phyloP scores from a whole-genome alignment of 2,888 invertebrate genomes.

The Melanargia galathea region DNA sequence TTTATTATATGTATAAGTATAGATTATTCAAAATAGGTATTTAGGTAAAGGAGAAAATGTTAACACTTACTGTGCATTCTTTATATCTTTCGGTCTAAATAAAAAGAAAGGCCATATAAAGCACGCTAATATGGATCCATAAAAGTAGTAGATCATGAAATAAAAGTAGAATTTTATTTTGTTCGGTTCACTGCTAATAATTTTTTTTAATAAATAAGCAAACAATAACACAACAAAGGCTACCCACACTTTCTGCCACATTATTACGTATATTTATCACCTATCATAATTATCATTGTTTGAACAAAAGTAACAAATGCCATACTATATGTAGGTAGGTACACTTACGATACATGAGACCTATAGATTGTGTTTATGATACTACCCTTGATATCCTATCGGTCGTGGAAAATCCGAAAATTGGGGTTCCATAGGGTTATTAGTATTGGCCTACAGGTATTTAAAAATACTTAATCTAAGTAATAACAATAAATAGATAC shows the following conservation, averaged over 20 bases:
- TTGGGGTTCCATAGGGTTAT: slow-evolving; percentile 25
- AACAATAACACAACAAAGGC: slow-evolving; percentile 49
- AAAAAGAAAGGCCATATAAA: slow-evolving; percentile 63
- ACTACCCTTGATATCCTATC: slow-evolving; percentile 27
- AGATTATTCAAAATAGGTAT: too few relatives aligned
- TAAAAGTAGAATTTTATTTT: slow-evolving; percentile 58
- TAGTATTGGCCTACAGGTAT: too few relatives aligned
- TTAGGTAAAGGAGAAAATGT: too few relatives aligned
- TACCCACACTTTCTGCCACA: slow-evolving; percentile 58
- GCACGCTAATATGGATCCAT: slow-evolving; percentile 46
- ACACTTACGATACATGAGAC: background rate
- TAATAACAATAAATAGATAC: too few relatives aligned
- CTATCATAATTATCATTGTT: background rate
- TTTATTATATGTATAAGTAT: too few relatives aligned
- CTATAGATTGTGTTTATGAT: slow-evolving; percentile 26
- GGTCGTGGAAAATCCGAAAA: slow-evolving; percentile 21
- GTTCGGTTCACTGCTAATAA: slow-evolving; percentile 55
- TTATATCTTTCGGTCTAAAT: slow-evolving; percentile 59
- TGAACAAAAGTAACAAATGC: background rate
- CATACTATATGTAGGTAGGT: too few relatives aligned
- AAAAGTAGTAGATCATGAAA: slow-evolving; percentile 55
- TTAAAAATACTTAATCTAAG: too few relatives aligned
- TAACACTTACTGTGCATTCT: slow-evolving; percentile 68
- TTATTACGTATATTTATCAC: too few relatives aligned
- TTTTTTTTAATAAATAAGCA: slow-evolving; percentile 56